Percentiles rank a stretch among this genome's conserved stretches.
Conservation (phyloP, 2,888 invertebrate genomes). For the Anaspis maculata region DNA sequence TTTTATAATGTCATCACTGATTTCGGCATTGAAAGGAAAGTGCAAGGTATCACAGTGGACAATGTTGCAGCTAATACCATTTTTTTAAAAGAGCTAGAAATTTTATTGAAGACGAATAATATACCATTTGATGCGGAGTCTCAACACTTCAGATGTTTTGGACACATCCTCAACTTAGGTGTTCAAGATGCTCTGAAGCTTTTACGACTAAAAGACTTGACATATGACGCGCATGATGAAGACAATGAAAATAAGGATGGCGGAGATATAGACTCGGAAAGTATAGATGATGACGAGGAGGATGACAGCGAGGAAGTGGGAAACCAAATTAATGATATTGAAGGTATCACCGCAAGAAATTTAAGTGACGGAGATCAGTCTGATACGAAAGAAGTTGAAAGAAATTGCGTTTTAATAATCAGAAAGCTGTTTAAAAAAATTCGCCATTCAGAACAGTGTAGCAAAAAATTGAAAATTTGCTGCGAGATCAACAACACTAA, state of each 20-base stretch:
- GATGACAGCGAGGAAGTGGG: not conserved
- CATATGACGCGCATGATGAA: not conserved
- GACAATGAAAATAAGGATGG: not conserved
- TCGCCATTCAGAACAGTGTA: slow-evolving; percentile 8
- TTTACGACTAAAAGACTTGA: not conserved
- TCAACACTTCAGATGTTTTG: slow-evolving; percentile 7
- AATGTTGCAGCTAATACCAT: slow-evolving; percentile 4
- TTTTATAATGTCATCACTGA: not conserved
- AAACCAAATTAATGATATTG: too few species aligned
- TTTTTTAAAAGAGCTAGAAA: slow-evolving; percentile 3
- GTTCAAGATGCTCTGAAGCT: slow-evolving; percentile 5
- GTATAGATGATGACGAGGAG: not conserved
- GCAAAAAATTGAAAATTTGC: slow-evolving; percentile 11
- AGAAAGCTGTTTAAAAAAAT: slow-evolving; percentile 11
- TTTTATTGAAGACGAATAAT: not conserved
- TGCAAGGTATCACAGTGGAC: slow-evolving; percentile 6
- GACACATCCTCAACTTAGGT: slow-evolving; percentile 5
- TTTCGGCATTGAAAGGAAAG: not conserved
- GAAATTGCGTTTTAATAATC: not conserved
- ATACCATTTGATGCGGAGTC: slow-evolving; percentile 2
- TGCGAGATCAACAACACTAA: slow-evolving; percentile 11
- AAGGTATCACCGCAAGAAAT: too few species aligned
- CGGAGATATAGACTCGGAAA: not conserved
- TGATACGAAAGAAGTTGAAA: too few species aligned
- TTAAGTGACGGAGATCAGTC: not conserved